A percentile compares a stretch with the other conserved stretches of the same genome.
Conservation (phyloP, 2,888 invertebrate species). For the Penaeus monodon region DNA sequence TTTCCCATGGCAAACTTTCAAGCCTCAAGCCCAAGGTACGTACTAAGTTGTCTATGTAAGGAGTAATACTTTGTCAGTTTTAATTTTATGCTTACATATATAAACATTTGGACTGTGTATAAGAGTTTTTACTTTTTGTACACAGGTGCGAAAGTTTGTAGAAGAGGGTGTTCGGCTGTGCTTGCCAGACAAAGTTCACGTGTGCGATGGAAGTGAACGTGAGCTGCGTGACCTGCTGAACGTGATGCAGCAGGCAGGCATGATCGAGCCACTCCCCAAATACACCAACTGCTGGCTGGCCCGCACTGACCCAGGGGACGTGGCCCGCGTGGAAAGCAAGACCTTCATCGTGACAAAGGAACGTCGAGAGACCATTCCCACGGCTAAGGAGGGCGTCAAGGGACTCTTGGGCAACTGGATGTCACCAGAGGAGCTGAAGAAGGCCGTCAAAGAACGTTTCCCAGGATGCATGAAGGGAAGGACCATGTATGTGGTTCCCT, state of each 20-base stretch:
- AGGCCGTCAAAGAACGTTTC: conserved; percentile 85
- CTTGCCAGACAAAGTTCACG: conserved; percentile 59
- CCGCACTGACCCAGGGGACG: conserved; percentile 96
- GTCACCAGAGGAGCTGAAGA: conserved; percentile 83
- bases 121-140: neutral
- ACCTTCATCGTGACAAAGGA: conserved; percentile 93
- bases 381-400: conserved; percentile 82
- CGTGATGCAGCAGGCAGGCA: conserved; percentile 82
- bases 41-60: too few relatives aligned
- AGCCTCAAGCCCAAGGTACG: too few relatives aligned
- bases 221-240: conserved; percentile 69
- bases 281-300: conserved; percentile 96
- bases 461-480: conserved; percentile 91
- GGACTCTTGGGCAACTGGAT: conserved; percentile 96
- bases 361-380: conserved; percentile 86
- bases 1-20: too few relatives aligned
- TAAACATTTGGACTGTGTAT: too few relatives aligned
- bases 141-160: conserved; percentile 60
- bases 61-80: too few relatives aligned
- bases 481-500: conserved; percentile 98
- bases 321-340: conserved; percentile 95
- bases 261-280: conserved; percentile 84
- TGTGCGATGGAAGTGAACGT: conserved; percentile 64
- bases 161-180: conserved; percentile 60
- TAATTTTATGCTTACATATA: too few relatives aligned